Evolutionary conservation across 1,140 invertebrate genomes (phyloP).

Genomic region (Diorhabda sublineata): DNA sequence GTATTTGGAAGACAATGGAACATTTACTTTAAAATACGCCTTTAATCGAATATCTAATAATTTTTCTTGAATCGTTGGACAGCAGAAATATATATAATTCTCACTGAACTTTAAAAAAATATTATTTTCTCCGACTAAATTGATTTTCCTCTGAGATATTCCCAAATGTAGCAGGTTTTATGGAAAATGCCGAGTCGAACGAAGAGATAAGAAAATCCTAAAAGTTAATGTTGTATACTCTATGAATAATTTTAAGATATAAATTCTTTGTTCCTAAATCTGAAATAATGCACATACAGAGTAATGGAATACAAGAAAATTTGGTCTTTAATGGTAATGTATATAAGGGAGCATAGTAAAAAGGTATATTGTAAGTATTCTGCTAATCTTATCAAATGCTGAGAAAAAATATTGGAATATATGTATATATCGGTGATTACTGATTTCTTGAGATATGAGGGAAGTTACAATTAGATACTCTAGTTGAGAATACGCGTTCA

Average conservation of each 20-base stretch:
- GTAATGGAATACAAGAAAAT: too few relatives aligned
- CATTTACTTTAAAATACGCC: too few relatives aligned
- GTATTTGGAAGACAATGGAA: too few relatives aligned
- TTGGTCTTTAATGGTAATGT: too few relatives aligned
- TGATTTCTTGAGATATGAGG: too few relatives aligned
- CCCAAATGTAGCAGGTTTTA: background rate
- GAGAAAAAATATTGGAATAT: too few relatives aligned
- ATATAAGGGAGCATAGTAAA: too few relatives aligned
- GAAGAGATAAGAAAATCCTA: constrained; percentile 1
- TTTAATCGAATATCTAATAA: constrained; percentile 34
- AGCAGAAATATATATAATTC: constrained; percentile 21
- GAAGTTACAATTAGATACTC: too few relatives aligned
- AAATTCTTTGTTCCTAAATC: background rate
- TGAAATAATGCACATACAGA: background rate
- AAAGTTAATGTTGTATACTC: constrained; percentile 2
- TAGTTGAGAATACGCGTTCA: too few relatives aligned
- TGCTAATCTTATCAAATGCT: too few relatives aligned
- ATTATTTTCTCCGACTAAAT: constrained; percentile 13
- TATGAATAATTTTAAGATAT: constrained; percentile 1
- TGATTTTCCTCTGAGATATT: constrained; percentile 9
- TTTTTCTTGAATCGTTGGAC: constrained; percentile 26
- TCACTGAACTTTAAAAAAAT: constrained; percentile 10
- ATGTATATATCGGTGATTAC: too few relatives aligned
- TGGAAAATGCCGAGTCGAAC: constrained; percentile 1
- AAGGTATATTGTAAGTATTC: too few relatives aligned